phyloP scores from a whole-genome alignment of 2,797 vertebrate species.

The Pangasius krempfi region DNA sequence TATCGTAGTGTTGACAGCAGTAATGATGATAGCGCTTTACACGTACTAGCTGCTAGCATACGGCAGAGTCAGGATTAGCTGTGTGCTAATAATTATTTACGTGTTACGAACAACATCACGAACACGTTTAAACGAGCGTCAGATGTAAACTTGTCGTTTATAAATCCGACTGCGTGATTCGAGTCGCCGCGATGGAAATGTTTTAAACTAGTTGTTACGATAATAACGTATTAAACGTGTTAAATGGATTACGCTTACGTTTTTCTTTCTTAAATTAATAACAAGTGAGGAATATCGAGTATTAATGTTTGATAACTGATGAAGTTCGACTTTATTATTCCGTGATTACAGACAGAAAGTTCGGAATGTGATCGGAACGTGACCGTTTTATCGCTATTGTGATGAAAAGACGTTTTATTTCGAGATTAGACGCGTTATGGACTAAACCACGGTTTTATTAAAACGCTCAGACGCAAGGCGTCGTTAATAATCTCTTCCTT shows the following conservation, averaged over 20 bases:
- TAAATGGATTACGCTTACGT: not conserved
- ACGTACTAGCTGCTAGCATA: not conserved
- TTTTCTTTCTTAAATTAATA: not conserved
- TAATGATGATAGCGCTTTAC: too few species aligned
- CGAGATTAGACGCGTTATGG: not conserved
- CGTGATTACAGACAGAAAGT: not conserved
- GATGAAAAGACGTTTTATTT: not conserved
- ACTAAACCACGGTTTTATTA: not conserved
- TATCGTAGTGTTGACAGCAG: not conserved
- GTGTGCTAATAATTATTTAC: not conserved
- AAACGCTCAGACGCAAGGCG: not conserved
- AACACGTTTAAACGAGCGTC: not conserved
- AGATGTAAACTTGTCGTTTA: not conserved
- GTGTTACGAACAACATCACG: not conserved
- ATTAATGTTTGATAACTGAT: constrained; percentile 3
- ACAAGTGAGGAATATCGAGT: not conserved
- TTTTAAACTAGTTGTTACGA: not conserved
- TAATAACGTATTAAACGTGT: not conserved
- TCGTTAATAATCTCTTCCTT: not conserved
- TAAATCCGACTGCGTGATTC: not conserved
- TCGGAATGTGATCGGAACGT: not conserved
- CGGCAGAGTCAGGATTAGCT: not conserved
- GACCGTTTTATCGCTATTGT: not conserved
- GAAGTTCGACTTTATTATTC: not conserved
- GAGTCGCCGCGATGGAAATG: not conserved